phyloP scores from a whole-genome alignment of 2,888 invertebrate species.

The Scaptomyza polygonia region DNA sequence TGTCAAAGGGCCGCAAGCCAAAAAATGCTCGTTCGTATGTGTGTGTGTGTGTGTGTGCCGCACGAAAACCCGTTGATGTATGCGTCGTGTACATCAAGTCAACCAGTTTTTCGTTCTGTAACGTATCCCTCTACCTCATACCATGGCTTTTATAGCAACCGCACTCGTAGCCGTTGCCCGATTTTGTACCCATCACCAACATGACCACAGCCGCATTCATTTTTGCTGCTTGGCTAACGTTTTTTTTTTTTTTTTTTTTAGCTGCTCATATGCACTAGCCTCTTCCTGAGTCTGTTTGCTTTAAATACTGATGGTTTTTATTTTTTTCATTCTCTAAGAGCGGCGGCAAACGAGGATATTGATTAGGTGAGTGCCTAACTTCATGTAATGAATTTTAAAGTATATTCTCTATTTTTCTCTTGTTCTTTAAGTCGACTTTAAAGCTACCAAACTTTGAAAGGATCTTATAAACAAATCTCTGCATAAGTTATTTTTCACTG shows the following conservation, averaged over 20 bases:
- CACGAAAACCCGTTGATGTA: slow-evolving; percentile 30
- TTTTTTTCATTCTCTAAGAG: neutral
- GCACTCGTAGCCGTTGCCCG: slow-evolving; percentile 26
- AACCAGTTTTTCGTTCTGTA: slow-evolving; percentile 34
- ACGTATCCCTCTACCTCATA: neutral
- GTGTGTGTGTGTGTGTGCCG: slow-evolving; percentile 15
- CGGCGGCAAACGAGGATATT: neutral
- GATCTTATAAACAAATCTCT: too few species aligned
- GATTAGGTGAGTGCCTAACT: neutral
- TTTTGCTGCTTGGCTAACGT: too few species aligned
- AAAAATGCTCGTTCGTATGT: slow-evolving; percentile 23
- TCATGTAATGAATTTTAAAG: too few species aligned
- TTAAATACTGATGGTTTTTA: slow-evolving; percentile 41
- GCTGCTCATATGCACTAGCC: slow-evolving; percentile 46
- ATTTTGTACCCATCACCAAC: slow-evolving; percentile 17
- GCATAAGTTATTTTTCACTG: too few species aligned
- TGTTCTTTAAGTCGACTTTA: too few species aligned
- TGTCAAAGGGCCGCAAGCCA: slow-evolving; percentile 46
- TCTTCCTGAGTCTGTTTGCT: slow-evolving; percentile 37
- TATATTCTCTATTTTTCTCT: too few species aligned
- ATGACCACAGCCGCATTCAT: slow-evolving; percentile 33
- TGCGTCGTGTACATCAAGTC: slow-evolving; percentile 49
- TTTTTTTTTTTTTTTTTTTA: slow-evolving; percentile 18
- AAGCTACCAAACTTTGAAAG: too few species aligned
- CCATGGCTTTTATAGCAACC: slow-evolving; percentile 27